These are phyloP conservation scores for Homarus americanus DNA, from an alignment of 1,140 invertebrate species.

Conservation along the genomic window DNA sequence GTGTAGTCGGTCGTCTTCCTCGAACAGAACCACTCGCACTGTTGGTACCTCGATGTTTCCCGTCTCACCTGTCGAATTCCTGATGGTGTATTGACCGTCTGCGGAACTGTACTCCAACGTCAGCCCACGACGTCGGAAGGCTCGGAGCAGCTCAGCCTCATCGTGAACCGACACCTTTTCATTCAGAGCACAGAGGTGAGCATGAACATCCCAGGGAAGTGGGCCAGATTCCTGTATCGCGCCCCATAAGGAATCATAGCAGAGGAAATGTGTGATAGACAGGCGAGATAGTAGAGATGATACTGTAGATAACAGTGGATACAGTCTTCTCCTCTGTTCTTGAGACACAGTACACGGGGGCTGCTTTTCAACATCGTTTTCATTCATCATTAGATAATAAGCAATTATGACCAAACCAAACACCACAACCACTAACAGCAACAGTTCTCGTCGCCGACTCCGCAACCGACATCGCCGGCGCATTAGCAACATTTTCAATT, in stretches of 20 bases:
- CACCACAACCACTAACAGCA: conserved; percentile 29
- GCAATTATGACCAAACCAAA: background rate
- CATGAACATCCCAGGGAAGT: conserved; percentile 79
- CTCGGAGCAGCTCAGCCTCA: conserved; percentile 77
- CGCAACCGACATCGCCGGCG: conserved; percentile 43
- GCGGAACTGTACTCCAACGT: conserved; percentile 78
- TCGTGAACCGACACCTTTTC: conserved; percentile 78
- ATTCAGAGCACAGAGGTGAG: conserved; percentile 80
- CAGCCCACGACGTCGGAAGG: conserved; percentile 77
- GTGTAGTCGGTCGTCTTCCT: conserved; percentile 76
- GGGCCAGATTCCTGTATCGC: conserved; percentile 78
- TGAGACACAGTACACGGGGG: conserved; percentile 44
- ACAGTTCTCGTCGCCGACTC: conserved; percentile 20
- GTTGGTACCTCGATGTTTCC: conserved; percentile 72
- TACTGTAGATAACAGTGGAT: conserved; percentile 52
- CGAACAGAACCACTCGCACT: conserved; percentile 78
- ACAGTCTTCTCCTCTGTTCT: conserved; percentile 59
- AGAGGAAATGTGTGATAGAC: conserved; percentile 78
- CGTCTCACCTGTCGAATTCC: conserved; percentile 67
- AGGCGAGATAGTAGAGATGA: conserved; percentile 54
- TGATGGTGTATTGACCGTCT: conserved; percentile 78
- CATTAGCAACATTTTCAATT: background rate
- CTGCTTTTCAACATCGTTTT: background rate
- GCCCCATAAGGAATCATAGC: conserved; percentile 81
- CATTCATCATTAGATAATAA: background rate